Percentiles rank a stretch among this genome's conserved stretches.
Evolutionary conservation across 1,140 invertebrate genomes (phyloP).

Genomic region (Halesus radiatus): DNA sequence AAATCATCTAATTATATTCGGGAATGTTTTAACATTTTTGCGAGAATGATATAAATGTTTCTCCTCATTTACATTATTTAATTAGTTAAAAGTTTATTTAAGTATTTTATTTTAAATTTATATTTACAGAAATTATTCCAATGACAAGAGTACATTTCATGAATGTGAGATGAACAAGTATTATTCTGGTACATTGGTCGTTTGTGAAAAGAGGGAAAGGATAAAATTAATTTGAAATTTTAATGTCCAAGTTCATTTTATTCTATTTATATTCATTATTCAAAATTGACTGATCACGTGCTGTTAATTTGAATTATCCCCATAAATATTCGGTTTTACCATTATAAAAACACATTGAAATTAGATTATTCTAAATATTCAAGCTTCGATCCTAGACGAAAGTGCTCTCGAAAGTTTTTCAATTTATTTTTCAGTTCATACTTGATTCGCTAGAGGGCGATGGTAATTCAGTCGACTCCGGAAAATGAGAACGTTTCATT

Average conservation of each 20-base stretch:
- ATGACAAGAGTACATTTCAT: too few species aligned
- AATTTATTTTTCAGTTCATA: slow-evolving; percentile 35
- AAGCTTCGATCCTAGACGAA: neutral
- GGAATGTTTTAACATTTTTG: too few species aligned
- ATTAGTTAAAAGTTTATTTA: too few species aligned
- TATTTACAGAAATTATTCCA: too few species aligned
- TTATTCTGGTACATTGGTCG: too few species aligned
- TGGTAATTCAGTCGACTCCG: neutral
- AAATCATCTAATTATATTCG: too few species aligned
- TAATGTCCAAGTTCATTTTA: neutral
- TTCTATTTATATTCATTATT: neutral
- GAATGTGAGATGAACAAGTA: too few species aligned
- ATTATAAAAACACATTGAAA: slow-evolving; percentile 13
- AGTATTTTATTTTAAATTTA: too few species aligned
- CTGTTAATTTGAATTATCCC: neutral
- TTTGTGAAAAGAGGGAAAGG: too few species aligned
- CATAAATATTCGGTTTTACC: neutral
- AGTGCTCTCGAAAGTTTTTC: slow-evolving; percentile 22
- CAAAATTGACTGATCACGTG: neutral
- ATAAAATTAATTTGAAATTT: neutral
- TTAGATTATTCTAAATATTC: slow-evolving; percentile 22
- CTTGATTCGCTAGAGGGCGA: neutral
- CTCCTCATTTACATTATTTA: too few species aligned
- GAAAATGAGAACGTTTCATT: slow-evolving; percentile 11
- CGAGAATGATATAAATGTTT: too few species aligned